Evolutionary conservation across 2,113 vertebrate genomes (phyloP).

Genomic region (Nothoprocta perdicaria): DNA sequence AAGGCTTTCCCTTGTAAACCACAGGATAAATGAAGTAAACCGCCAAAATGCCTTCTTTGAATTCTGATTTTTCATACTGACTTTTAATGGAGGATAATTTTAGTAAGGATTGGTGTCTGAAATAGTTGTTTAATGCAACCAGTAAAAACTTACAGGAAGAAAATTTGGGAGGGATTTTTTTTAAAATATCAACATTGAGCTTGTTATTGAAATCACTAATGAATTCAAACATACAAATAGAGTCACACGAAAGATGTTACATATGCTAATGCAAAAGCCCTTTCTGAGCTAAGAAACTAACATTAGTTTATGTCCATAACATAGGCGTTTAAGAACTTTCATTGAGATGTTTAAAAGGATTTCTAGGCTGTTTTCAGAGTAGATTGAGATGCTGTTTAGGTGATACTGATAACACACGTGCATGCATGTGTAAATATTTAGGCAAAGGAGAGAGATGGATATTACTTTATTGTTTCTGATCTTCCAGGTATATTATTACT

Average conservation of each 20-base stretch:
- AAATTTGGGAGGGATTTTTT: neutral
- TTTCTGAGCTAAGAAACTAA: neutral
- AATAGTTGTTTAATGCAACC: neutral
- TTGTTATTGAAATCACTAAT: neutral
- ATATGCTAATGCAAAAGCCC: neutral
- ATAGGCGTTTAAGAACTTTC: neutral
- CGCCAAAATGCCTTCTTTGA: neutral
- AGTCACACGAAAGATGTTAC: neutral
- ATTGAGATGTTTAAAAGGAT: neutral
- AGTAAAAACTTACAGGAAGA: neutral
- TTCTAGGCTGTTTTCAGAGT: neutral
- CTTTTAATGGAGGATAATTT: neutral
- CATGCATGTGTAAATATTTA: neutral
- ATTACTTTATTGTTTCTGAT: neutral
- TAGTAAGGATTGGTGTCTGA: neutral
- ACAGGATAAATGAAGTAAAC: neutral
- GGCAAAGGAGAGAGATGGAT: neutral
- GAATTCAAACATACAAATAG: neutral
- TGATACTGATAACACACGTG: rapidly evolving
- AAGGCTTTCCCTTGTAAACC: neutral
- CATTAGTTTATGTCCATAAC: neutral
- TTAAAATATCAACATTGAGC: neutral
- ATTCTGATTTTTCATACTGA: rapidly evolving
- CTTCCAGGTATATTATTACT: neutral
- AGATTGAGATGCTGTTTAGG: neutral